phyloP scores from a whole-genome alignment of 2,797 vertebrate species.

The Melanogrammus aeglefinus region DNA sequence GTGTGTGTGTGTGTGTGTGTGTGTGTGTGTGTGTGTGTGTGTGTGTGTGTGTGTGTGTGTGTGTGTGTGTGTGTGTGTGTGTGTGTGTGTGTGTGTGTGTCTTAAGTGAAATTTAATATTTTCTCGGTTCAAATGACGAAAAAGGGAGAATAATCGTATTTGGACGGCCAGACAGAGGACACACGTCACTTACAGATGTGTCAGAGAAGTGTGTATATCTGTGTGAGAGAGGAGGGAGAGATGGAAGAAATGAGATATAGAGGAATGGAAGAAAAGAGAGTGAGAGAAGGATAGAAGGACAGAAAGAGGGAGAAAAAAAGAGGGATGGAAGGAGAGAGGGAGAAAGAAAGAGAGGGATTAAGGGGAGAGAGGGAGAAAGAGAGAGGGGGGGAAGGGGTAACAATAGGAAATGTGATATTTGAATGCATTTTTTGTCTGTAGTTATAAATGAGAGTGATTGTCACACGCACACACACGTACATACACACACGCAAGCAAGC shows the following conservation, averaged over 20 bases:
- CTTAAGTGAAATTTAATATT: neutral
- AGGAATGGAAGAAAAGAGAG: neutral
- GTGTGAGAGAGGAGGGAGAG: neutral
- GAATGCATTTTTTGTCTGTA: slow-evolving; percentile 2
- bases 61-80: neutral
- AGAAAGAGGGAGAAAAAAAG: neutral
- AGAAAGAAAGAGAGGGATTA: neutral
- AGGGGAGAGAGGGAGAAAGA: neutral
- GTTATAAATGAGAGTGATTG: slow-evolving; percentile 4
- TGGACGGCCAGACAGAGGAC: neutral
- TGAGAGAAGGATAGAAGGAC: neutral
- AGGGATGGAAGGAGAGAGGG: neutral
- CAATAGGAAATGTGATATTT: slow-evolving; percentile 1
- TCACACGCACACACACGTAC: neutral
- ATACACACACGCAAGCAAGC: neutral
- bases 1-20: slow-evolving; percentile 11
- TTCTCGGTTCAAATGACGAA: neutral
- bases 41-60: slow-evolving; percentile 10
- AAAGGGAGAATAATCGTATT: neutral
- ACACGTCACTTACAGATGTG: slow-evolving; percentile 18
- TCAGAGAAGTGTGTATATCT: slow-evolving; percentile 5
- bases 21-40: slow-evolving; percentile 9
- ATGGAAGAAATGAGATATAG: neutral
- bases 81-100: slow-evolving; percentile 13
- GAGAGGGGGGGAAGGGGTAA: neutral